These are phyloP conservation scores for Lethenteron camtschaticum DNA, from an alignment of 2,113 vertebrate species.

Conservation along the genomic window DNA sequence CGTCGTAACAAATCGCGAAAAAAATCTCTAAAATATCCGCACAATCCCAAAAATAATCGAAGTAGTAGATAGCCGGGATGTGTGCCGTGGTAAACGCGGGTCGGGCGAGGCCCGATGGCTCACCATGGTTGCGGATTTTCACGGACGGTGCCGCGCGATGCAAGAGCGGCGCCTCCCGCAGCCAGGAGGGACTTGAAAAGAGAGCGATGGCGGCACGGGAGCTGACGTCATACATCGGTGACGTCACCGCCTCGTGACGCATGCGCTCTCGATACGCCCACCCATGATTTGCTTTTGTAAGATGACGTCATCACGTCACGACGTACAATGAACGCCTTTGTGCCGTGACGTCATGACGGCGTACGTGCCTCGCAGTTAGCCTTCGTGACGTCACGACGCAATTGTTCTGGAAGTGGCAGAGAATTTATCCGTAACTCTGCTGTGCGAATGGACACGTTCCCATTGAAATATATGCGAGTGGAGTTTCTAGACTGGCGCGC, in stretches of 20 bases:
- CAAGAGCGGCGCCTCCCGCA: neutral
- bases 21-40: neutral
- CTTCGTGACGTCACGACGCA: too few species aligned
- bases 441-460: too few species aligned
- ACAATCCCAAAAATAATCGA: neutral
- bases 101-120: neutral
- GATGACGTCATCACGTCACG: too few species aligned
- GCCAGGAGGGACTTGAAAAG: slow-evolving; percentile 2
- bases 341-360: too few species aligned
- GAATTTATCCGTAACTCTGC: too few species aligned
- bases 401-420: too few species aligned
- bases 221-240: neutral
- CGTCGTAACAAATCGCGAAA: neutral
- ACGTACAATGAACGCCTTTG: too few species aligned
- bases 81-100: neutral
- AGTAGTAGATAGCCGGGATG: neutral
- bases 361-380: too few species aligned
- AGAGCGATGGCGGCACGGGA: neutral
- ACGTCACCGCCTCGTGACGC: neutral
- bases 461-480: too few species aligned
- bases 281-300: too few species aligned
- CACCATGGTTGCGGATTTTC: slow-evolving; percentile 3
- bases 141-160: neutral
- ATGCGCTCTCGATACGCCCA: neutral
- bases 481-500: too few species aligned